Evolutionary conservation across 2,888 invertebrate species (phyloP).

Genomic region (Agrochola litura): DNA sequence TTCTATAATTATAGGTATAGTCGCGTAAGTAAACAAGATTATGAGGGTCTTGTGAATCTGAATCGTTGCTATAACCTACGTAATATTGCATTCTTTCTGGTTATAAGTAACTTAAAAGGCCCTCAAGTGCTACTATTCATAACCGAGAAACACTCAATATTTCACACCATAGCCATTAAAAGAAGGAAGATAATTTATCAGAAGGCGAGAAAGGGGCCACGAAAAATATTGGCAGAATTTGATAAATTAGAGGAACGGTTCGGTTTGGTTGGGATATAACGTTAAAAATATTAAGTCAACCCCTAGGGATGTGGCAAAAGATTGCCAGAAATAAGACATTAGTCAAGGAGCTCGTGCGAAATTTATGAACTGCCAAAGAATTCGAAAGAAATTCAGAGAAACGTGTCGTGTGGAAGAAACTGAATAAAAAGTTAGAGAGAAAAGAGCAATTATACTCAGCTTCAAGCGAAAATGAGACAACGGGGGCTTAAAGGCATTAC

Average conservation of each 20-base stretch:
- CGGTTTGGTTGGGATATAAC: constrained; percentile 11
- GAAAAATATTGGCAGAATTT: constrained; percentile 50
- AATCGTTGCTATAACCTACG: neutral
- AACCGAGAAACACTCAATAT: constrained; percentile 39
- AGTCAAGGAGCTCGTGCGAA: constrained; percentile 12
- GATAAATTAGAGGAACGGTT: constrained; percentile 52
- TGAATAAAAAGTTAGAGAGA: constrained; percentile 22
- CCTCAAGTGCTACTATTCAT: constrained; percentile 54
- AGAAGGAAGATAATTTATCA: constrained; percentile 50
- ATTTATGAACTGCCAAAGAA: constrained; percentile 34
- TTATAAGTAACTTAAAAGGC: neutral
- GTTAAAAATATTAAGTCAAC: constrained; percentile 56
- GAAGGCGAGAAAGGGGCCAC: constrained; percentile 16
- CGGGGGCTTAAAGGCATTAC: neutral
- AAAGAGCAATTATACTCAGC: constrained; percentile 30
- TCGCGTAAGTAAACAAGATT: neutral
- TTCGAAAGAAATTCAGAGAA: constrained; percentile 37
- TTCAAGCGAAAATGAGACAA: constrained; percentile 6
- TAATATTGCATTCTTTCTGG: neutral
- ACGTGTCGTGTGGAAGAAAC: constrained; percentile 16
- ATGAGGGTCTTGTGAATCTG: neutral
- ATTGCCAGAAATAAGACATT: constrained; percentile 48
- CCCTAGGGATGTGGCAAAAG: constrained; percentile 20
- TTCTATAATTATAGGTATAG: neutral
- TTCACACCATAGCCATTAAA: constrained; percentile 49